Percentiles rank a stretch among this genome's conserved stretches.
Evolutionary conservation across 2,888 invertebrate species (phyloP).

Genomic region (Cheilosia vernalis): DNA sequence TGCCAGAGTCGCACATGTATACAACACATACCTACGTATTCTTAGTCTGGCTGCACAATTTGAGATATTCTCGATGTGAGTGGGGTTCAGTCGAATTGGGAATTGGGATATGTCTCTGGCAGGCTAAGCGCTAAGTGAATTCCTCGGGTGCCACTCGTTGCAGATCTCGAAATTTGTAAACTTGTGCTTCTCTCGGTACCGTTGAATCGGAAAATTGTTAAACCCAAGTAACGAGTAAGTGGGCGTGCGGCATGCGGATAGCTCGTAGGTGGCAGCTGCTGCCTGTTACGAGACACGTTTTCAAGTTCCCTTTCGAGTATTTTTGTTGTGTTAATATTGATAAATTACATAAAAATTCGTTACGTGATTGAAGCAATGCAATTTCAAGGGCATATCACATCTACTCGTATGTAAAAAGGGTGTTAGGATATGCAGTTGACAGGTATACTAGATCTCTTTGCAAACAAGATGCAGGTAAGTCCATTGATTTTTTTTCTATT

Average conservation of each 20-base stretch:
- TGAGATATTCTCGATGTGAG: slow-evolving; percentile 15
- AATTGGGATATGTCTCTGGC: slow-evolving; percentile 5
- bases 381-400: not conserved
- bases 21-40: not conserved
- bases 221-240: not conserved
- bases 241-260: not conserved
- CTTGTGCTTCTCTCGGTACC: not conserved
- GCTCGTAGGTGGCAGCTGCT: not conserved
- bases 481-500: too few relatives aligned
- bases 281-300: not conserved
- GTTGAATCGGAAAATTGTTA: slow-evolving; percentile 18
- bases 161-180: slow-evolving; percentile 34
- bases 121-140: not conserved
- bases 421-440: not conserved
- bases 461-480: not conserved
- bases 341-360: slow-evolving; percentile 1
- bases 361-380: not conserved
- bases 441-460: not conserved
- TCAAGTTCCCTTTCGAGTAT: slow-evolving; percentile 7
- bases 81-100: slow-evolving; percentile 6
- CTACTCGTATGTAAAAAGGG: not conserved
- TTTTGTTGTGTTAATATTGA: slow-evolving; percentile 31
- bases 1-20: not conserved
- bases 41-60: slow-evolving; percentile 1
- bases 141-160: slow-evolving; percentile 2